Conservation (phyloP, 2,113 vertebrate genomes). For the Trematocara variabile region DNA sequence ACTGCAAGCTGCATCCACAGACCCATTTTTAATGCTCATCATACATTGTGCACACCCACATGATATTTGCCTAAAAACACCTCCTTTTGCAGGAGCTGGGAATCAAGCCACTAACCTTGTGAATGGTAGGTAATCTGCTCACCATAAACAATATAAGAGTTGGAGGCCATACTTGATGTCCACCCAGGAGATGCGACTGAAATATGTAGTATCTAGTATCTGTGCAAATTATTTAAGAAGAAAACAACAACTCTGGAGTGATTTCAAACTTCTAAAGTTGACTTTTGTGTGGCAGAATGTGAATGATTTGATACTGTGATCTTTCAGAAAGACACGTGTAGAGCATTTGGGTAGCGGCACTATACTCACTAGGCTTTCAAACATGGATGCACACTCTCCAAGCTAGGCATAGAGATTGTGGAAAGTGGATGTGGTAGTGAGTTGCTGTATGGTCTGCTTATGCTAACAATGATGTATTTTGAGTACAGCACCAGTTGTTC, state of each 20-base stretch:
- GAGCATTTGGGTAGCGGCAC: not conserved
- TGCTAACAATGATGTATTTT: not conserved
- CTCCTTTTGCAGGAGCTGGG: not conserved
- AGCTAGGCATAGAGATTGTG: not conserved
- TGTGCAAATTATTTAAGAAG: not conserved
- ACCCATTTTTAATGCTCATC: not conserved
- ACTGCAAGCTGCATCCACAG: not conserved
- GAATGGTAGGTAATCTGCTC: not conserved
- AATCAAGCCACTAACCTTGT: not conserved
- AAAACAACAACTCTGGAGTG: not conserved
- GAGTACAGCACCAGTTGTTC: not conserved
- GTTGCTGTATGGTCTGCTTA: not conserved
- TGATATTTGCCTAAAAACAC: not conserved
- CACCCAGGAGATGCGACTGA: not conserved
- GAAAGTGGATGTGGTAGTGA: not conserved
- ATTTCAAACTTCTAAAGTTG: not conserved
- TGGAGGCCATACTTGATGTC: not conserved
- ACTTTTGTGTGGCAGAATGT: not conserved
- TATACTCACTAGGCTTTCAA: not conserved
- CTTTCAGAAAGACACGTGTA: not conserved
- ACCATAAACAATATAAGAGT: not conserved
- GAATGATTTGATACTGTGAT: not conserved
- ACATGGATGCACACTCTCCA: not conserved
- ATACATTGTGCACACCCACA: not conserved
- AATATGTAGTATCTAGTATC: fast-evolving